phyloP scores from a whole-genome alignment of 2,888 invertebrate species.

The Oxystoma pomonae region DNA sequence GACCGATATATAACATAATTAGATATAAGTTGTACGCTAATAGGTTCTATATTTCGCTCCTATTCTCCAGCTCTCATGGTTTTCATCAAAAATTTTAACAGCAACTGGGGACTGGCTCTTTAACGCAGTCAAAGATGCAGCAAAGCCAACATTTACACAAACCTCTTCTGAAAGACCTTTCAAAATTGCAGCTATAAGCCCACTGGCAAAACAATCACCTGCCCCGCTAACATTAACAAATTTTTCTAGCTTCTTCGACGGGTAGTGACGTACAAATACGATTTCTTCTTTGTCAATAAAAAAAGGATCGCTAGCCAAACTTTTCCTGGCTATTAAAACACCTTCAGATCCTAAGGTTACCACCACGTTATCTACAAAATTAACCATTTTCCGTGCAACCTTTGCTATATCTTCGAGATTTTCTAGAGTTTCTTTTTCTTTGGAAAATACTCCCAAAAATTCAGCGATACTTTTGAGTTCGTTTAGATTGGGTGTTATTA shows the following conservation, averaged over 20 bases:
- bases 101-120: conserved; percentile 58
- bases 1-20: too few relatives aligned
- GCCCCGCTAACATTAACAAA: conserved; percentile 78
- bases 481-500: conserved; percentile 75
- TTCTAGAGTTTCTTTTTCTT: conserved; percentile 30
- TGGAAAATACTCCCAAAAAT: conserved; percentile 42
- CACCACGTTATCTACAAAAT: conserved; percentile 54
- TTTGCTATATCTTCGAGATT: conserved; percentile 24
- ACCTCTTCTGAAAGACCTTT: conserved; percentile 52
- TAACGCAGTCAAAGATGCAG: conserved; percentile 59
- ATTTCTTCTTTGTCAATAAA: conserved; percentile 18
- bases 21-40: too few relatives aligned
- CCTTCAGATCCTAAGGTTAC: conserved; percentile 62
- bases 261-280: conserved; percentile 46
- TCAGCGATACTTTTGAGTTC: conserved; percentile 69
- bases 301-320: conserved; percentile 35
- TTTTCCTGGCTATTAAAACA: conserved; percentile 50
- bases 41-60: conserved; percentile 21
- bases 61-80: conserved; percentile 25
- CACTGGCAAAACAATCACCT: conserved; percentile 73
- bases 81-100: conserved; percentile 22
- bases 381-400: conserved; percentile 45
- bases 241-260: conserved; percentile 42
- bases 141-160: conserved; percentile 59
- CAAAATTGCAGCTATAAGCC: conserved; percentile 63